phyloP scores from a whole-genome alignment of 2,797 vertebrate species.

The Scolopax rusticola region DNA sequence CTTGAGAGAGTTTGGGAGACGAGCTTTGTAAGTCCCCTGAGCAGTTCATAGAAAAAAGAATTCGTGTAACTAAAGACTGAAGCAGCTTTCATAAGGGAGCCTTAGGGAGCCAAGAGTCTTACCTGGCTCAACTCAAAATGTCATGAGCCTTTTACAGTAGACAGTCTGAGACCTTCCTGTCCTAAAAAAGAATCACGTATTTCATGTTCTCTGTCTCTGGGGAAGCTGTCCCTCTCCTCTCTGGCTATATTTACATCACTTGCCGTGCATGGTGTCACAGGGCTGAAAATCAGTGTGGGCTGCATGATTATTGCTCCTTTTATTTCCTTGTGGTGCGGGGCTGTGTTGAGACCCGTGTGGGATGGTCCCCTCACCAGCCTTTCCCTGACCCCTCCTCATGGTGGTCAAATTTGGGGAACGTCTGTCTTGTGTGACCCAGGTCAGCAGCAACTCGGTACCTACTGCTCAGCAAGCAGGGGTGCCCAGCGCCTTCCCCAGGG shows the following conservation, averaged over 20 bases:
- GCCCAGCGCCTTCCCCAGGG: slow-evolving; percentile 32
- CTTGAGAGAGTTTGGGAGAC: neutral
- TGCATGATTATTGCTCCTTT: slow-evolving; percentile 51
- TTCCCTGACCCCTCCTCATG: slow-evolving; percentile 40
- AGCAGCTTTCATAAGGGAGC: neutral
- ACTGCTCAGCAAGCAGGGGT: slow-evolving; percentile 42
- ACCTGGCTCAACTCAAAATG: slow-evolving; percentile 38
- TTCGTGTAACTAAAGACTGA: neutral
- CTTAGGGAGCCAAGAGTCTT: neutral
- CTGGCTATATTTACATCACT: neutral
- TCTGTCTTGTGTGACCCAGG: slow-evolving; percentile 53
- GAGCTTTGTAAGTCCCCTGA: neutral
- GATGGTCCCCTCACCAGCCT: slow-evolving; percentile 59
- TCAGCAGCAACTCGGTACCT: slow-evolving; percentile 63
- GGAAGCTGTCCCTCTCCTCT: neutral
- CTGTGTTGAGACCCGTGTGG: slow-evolving; percentile 21
- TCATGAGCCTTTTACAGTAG: neutral
- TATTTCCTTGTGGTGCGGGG: slow-evolving; percentile 16
- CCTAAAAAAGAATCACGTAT: neutral
- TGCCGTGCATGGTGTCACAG: neutral
- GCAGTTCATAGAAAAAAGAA: neutral
- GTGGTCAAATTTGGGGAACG: slow-evolving; percentile 70
- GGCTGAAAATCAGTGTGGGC: neutral
- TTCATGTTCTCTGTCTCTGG: neutral
- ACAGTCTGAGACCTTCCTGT: neutral